Percentiles rank a stretch among this genome's conserved stretches.
Evolutionary conservation across 2,113 vertebrate genomes (phyloP).

Genomic region (Phodopus roborovskii): DNA sequence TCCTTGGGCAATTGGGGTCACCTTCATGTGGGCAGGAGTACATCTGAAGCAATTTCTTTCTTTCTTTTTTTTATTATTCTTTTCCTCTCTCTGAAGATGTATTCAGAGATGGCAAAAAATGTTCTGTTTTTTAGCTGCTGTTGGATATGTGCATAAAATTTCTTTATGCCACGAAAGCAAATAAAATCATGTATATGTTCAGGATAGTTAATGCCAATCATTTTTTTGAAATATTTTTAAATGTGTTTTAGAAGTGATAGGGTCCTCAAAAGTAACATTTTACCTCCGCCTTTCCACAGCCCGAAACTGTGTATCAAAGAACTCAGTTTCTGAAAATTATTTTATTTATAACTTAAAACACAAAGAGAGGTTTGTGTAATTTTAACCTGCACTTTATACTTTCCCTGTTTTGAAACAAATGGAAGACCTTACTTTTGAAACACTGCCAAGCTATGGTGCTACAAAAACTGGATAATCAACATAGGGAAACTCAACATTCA

Average conservation of each 20-base stretch:
- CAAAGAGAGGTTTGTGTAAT: background rate
- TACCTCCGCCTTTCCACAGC: background rate
- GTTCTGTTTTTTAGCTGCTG: constrained; percentile 4
- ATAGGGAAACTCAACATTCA: background rate
- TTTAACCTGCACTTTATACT: background rate
- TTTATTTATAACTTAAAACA: constrained; percentile 30
- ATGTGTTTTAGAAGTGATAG: background rate
- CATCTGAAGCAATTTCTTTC: constrained; percentile 50
- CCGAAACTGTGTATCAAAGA: background rate
- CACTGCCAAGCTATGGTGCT: background rate
- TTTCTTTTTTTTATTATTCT: background rate
- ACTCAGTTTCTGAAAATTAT: background rate
- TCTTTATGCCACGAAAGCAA: background rate
- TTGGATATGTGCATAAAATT: background rate
- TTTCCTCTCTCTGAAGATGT: constrained; percentile 45
- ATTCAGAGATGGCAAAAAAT: constrained; percentile 42
- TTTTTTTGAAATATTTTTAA: background rate
- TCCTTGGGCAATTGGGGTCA: constrained; percentile 73
- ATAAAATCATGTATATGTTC: background rate
- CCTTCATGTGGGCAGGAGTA: constrained; percentile 30
- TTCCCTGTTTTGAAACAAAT: background rate
- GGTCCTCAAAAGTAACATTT: background rate
- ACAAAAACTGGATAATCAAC: background rate
- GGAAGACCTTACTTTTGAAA: constrained; percentile 37
- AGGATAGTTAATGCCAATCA: background rate